Conservation (phyloP, 2,888 invertebrate species). For the Drosophila mercatorum region DNA sequence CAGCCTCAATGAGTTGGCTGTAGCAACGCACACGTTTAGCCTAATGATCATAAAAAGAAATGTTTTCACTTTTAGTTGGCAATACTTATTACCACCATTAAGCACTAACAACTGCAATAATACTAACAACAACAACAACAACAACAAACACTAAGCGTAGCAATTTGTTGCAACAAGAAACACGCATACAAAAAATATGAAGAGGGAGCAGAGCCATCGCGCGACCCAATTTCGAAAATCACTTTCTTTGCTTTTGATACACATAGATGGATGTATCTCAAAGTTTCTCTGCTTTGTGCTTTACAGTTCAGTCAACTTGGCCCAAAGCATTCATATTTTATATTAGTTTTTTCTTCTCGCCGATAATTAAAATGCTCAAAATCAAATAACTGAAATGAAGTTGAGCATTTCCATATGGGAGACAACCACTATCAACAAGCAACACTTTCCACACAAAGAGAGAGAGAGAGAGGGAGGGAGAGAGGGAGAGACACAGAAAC, state of each 20-base stretch:
- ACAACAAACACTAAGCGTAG: slow-evolving; percentile 9
- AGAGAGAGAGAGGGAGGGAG: background rate
- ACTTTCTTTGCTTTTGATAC: slow-evolving; percentile 67
- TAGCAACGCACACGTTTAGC: slow-evolving; percentile 11
- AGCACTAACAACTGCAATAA: slow-evolving; percentile 16
- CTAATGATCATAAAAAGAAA: slow-evolving; percentile 40
- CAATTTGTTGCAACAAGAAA: slow-evolving; percentile 58
- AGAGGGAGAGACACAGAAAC: background rate
- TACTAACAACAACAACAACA: slow-evolving; percentile 3
- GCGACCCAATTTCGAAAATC: slow-evolving; percentile 72
- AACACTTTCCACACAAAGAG: slow-evolving; percentile 60
- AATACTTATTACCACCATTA: slow-evolving; percentile 50
- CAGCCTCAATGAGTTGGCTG: background rate
- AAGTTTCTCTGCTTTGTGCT: slow-evolving; percentile 51
- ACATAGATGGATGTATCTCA: slow-evolving; percentile 1
- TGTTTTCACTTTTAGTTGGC: slow-evolving; percentile 70
- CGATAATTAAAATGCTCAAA: slow-evolving; percentile 67
- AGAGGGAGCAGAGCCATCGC: slow-evolving; percentile 21
- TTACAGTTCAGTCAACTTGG: slow-evolving; percentile 66
- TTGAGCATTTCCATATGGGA: slow-evolving; percentile 45
- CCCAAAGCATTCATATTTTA: background rate
- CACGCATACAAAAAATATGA: slow-evolving; percentile 15
- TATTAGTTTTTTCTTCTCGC: slow-evolving; percentile 24
- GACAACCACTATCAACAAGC: slow-evolving; percentile 28
- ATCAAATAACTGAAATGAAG: slow-evolving; percentile 65